Base-by-base conservation (phyloP, 64 coral and sea anemone species). In the Orbicella faveolata region DNA sequence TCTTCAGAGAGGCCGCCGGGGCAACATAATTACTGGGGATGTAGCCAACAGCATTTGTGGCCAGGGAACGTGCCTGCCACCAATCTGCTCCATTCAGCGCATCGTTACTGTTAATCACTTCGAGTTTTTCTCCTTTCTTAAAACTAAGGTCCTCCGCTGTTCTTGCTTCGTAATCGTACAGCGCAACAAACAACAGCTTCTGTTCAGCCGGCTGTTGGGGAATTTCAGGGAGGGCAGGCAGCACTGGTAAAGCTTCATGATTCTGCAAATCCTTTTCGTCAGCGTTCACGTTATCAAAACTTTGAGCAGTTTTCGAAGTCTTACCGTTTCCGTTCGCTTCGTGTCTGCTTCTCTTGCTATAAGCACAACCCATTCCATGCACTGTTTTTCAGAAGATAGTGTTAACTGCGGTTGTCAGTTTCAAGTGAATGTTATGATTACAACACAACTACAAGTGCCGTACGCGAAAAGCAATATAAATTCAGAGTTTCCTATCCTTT, bases 1-100 rank as follows among this genome's bases (percentile, higher is more conserved):
- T 96, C 88, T 94, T 86, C 15, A 99, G 81, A 19, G 97, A 99
- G 10, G 90, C 86, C 19, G 85, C 81, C 0, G 93, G 93, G 3
- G 97, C 97, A 21, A 99, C 94, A 26, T 95, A 99, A 52, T 99
- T 99, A 37, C 97, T 99, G 11, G 97, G 97, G 70, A 99, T 95
- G 59, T 99, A 99, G 3, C 97, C 97, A 55, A 93, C 90, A 55
- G 85, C 48, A 21, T 95, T 93, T 34, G 91, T 90, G 20, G 74
- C 75, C 69, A 99, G 79, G 48, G 89, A 93, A 33, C 91, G 87
- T 21, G 97, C 97, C 25, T 99, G 97, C 97, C 97, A 99, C 97
- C 97, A 99, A 88, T 95, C 97, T n/a, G 94, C 97, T 30, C 90
- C 83, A 26, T 70, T 70, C 20, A 70, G 0, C 9, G 67, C 67